Evolutionary conservation across 1,140 invertebrate genomes (phyloP), one percentile per base, ranked within the genome.

Genomic region (Hyles euphorbiae): DNA sequence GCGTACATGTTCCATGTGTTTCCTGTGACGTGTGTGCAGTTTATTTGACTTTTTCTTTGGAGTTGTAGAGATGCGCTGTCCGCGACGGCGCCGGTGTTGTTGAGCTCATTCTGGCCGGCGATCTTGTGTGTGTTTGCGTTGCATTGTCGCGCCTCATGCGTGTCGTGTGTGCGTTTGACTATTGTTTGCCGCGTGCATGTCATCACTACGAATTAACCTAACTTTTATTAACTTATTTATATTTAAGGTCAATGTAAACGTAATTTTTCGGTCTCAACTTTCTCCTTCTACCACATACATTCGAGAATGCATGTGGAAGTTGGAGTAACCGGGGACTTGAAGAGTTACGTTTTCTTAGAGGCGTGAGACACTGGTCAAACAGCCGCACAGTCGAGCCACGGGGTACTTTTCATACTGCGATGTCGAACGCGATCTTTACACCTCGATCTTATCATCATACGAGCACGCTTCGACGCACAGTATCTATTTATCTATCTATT

Each of bases 61-160:
- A 83, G 80, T 86, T 72, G 72, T 83, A 83, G 81, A 69, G 57
- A 65, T 45, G 53, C 60, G 62, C 67, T 64, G 71, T 71, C 66
- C 68, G 60, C 64, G 68, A 60, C 63, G 58, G 64, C 36, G 65
- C 56, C 60, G 51, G 44, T 60, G 63, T 66, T 54, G 52, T 58
- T 63, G 59, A 86, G 83, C 81, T 87, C 83, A 83, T 58, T 76
- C 86, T 88, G 86, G 86, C 80, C 86, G 83, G 81, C 73, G 83
- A 78, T 87, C 56, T 83, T 83, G 83, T 88, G 84, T 87, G 83
- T 87, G 79, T 81, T 81, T 81, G 81, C 70, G 78, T 79, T 76
- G 75, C 72, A 64, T 68, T 77, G 74, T 78, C 63, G 77, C 75
- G 76, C 78, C 72, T 72, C 80, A 34, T 32, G 60, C 69, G 68